Conservation (phyloP, 1,140 invertebrate genomes). For the Bombus pyrosoma region DNA sequence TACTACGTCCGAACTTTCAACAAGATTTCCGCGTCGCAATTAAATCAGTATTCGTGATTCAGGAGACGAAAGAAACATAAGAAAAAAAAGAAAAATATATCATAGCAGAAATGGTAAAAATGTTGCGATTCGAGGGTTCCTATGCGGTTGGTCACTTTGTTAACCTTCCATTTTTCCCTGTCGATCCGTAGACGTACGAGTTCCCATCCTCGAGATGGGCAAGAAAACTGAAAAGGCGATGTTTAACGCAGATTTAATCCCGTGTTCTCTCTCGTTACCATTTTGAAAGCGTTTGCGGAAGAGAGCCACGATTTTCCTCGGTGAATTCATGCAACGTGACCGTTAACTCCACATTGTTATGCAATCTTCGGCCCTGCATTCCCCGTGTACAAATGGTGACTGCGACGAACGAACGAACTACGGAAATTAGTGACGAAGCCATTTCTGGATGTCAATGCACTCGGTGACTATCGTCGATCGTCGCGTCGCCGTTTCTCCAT, state of each 20-base stretch:
- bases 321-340: background rate
- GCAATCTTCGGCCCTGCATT: background rate
- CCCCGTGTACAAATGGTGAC: background rate
- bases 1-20: background rate
- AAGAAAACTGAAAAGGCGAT: background rate
- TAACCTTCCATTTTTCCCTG: no score
- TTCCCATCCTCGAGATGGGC: background rate
- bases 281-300: background rate
- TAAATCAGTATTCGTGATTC: conserved; percentile 1
- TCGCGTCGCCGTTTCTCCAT: background rate
- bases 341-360: conserved; percentile 27
- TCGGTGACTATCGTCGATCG: background rate
- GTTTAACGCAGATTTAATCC: background rate
- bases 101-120: background rate
- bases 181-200: background rate
- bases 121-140: background rate
- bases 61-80: no score
- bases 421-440: conserved; percentile 46
- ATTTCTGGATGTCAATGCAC: conserved; percentile 19
- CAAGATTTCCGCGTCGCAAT: background rate
- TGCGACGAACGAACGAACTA: background rate
- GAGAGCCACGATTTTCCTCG: background rate
- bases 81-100: no score
- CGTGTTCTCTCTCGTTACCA: background rate
- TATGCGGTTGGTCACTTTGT: background rate